Percentiles rank a stretch among this genome's conserved stretches.
Evolutionary conservation across 2,113 vertebrate genomes (phyloP).

Genomic region (Antechinus flavipes): DNA sequence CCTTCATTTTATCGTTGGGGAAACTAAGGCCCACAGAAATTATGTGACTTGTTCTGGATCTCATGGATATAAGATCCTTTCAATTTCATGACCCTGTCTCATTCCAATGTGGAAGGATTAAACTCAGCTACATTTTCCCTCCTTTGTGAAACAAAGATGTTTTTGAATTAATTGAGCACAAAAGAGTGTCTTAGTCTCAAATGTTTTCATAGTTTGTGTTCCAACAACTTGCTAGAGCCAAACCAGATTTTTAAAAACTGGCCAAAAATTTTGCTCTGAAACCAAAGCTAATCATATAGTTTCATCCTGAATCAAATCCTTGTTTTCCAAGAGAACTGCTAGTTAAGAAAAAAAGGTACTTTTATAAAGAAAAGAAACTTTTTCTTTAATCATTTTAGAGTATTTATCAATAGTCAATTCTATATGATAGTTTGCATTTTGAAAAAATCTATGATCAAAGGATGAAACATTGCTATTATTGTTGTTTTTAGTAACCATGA

Average conservation of each 20-base stretch:
- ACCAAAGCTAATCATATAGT: slow-evolving; percentile 34
- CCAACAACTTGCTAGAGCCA: slow-evolving; percentile 34
- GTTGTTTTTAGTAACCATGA: not conserved
- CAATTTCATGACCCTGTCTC: not conserved
- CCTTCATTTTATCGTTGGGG: not conserved
- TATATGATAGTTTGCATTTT: not conserved
- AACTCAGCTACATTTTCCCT: slow-evolving; percentile 24
- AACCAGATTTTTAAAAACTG: slow-evolving; percentile 15
- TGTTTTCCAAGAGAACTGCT: slow-evolving; percentile 25
- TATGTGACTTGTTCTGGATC: not conserved
- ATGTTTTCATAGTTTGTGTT: slow-evolving; percentile 33
- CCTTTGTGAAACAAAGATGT: slow-evolving; percentile 36
- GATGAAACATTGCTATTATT: not conserved
- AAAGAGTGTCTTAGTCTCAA: slow-evolving; percentile 36
- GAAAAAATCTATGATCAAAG: not conserved
- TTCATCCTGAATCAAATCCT: slow-evolving; percentile 17
- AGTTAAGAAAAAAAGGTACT: slow-evolving; percentile 8
- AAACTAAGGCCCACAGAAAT: not conserved
- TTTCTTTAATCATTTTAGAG: not conserved
- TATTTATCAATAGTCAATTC: not conserved
- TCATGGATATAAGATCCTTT: not conserved
- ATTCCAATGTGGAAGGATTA: not conserved
- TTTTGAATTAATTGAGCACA: slow-evolving; percentile 45
- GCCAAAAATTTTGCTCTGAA: slow-evolving; percentile 47
- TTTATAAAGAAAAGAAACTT: slow-evolving; percentile 30